Evolutionary conservation across 2,888 invertebrate genomes (phyloP).

Genomic region (Brenthis daphne): DNA sequence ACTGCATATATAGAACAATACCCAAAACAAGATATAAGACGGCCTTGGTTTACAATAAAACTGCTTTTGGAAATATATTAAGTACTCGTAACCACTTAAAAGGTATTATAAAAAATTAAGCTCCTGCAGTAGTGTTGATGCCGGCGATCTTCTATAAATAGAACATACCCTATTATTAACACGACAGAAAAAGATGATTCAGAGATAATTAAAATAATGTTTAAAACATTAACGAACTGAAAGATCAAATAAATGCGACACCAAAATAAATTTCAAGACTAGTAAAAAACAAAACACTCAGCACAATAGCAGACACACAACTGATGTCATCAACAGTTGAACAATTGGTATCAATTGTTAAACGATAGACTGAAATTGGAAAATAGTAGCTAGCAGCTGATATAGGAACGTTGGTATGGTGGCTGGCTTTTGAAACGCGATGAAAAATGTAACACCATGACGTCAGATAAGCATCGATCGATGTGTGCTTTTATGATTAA

Average conservation of each 20-base stretch:
- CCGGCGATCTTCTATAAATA: not conserved
- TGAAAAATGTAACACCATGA: conserved; percentile 65
- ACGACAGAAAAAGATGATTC: not conserved
- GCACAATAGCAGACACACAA: conserved; percentile 32
- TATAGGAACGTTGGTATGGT: conserved; percentile 48
- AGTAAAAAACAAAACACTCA: conserved; percentile 26
- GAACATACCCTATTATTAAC: not conserved
- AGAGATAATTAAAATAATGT: not conserved
- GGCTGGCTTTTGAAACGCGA: conserved; percentile 53
- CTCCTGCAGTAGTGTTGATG: not conserved
- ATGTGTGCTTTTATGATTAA: conserved; percentile 49
- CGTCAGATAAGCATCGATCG: conserved; percentile 60
- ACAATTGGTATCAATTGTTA: conserved; percentile 53
- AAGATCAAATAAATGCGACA: not conserved
- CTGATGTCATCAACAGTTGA: conserved; percentile 40
- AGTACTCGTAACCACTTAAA: not conserved
- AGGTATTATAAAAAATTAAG: conserved; percentile 4
- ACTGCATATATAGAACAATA: conserved; percentile 39
- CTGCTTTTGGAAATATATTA: conserved; percentile 15
- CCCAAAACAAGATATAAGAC: conserved; percentile 36
- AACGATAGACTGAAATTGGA: conserved; percentile 58
- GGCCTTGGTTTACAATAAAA: conserved; percentile 18
- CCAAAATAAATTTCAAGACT: conserved; percentile 1
- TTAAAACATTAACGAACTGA: not conserved
- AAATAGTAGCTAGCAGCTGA: conserved; percentile 57